Conservation (phyloP, 2,797 vertebrate genomes). For the Podargus strigoides region DNA sequence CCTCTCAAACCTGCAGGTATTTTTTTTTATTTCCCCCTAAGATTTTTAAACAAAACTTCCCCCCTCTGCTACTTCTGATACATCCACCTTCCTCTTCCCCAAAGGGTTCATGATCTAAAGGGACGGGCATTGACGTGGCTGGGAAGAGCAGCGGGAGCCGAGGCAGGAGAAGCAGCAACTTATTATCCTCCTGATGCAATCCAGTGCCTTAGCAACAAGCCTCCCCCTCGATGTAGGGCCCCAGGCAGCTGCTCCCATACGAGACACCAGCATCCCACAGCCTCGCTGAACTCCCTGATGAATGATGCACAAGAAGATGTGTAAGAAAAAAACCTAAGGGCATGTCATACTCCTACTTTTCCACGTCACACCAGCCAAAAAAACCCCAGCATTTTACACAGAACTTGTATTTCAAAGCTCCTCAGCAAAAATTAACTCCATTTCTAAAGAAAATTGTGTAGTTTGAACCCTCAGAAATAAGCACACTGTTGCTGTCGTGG, state of each 20-base stretch:
- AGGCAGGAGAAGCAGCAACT: background rate
- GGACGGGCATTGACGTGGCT: fast-evolving
- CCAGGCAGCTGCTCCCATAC: background rate
- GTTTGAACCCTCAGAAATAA: background rate
- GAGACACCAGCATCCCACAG: background rate
- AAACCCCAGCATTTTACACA: background rate
- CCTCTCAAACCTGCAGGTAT: background rate
- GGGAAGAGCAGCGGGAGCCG: background rate
- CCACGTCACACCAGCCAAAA: background rate
- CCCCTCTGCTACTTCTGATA: background rate
- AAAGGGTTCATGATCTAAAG: background rate
- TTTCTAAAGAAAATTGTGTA: background rate
- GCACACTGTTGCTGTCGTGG: no score
- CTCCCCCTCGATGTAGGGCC: background rate
- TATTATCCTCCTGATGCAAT: background rate
- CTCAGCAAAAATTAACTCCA: no score
- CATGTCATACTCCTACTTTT: background rate
- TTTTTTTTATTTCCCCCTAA: fast-evolving
- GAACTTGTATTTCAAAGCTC: background rate
- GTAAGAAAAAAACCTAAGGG: no score
- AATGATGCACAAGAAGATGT: background rate
- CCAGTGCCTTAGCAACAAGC: background rate
- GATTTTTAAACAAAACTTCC: background rate
- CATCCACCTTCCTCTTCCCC: no score
- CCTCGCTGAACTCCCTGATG: background rate